A percentile compares a stretch with the other conserved stretches of the same genome.
phyloP scores from a whole-genome alignment of 2,888 invertebrate genomes.

The Trachelus tabidus region DNA sequence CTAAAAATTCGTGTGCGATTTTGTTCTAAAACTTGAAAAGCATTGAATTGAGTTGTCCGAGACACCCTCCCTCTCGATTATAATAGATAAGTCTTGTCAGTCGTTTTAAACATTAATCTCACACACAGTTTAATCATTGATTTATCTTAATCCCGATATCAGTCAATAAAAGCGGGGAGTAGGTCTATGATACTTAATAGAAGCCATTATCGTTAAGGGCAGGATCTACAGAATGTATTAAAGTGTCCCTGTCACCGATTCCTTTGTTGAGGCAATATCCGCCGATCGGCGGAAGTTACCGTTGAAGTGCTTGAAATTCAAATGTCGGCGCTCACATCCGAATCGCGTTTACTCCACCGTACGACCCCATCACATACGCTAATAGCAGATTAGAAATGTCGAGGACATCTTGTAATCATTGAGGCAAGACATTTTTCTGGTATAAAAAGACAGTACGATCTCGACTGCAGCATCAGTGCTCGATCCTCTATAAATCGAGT shows the following conservation, averaged over 20 bases:
- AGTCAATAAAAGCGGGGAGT: background rate
- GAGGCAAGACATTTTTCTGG: background rate
- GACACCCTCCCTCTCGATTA: no score
- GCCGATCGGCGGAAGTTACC: background rate
- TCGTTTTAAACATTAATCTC: background rate
- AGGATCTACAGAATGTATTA: slow-evolving; percentile 13
- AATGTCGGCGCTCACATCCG: background rate
- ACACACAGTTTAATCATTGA: background rate
- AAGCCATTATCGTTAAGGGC: background rate
- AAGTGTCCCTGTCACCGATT: slow-evolving; percentile 21
- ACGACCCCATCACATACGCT: background rate
- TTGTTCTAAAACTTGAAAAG: no score
- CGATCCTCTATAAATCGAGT: background rate
- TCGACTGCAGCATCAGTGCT: background rate
- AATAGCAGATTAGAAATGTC: background rate
- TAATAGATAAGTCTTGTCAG: background rate
- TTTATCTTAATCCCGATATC: background rate
- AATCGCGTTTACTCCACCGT: background rate
- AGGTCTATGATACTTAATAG: background rate
- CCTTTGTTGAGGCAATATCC: slow-evolving; percentile 16
- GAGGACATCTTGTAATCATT: background rate
- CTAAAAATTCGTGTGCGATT: no score
- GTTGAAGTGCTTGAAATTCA: background rate
- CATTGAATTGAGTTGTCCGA: no score
- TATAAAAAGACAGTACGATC: background rate